Conservation (phyloP, 2,113 vertebrate genomes). For the Isichthys henryi region DNA sequence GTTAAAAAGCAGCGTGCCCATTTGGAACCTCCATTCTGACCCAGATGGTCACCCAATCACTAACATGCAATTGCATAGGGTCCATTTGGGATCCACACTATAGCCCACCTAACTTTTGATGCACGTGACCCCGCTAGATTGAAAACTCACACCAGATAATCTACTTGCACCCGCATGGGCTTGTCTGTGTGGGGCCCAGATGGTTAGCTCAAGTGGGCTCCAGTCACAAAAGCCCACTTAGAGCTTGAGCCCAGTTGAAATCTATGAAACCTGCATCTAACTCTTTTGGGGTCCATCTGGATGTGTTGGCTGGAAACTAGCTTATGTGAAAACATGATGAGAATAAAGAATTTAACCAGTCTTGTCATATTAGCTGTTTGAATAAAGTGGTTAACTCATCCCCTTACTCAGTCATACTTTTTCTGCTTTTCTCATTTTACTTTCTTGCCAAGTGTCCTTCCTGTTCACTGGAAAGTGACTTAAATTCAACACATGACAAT, state of each 20-base stretch:
- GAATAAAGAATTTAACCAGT: background rate
- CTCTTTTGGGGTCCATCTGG: slow-evolving; percentile 7
- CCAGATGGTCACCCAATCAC: background rate
- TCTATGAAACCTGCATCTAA: background rate
- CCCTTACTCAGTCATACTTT: background rate
- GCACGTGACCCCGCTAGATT: background rate
- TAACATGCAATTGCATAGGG: background rate
- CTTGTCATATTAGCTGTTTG: background rate
- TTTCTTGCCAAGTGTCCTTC: background rate
- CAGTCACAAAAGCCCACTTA: slow-evolving; percentile 1
- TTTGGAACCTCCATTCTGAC: background rate
- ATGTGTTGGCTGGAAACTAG: background rate
- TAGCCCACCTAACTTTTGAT: background rate
- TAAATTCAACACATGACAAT: background rate
- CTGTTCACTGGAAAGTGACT: background rate
- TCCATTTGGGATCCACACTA: background rate
- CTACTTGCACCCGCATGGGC: background rate
- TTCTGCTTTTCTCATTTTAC: background rate
- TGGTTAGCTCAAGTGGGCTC: slow-evolving; percentile 5
- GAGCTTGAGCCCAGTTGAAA: background rate
- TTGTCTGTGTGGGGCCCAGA: slow-evolving; percentile 4
- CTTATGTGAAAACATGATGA: background rate
- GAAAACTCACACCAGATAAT: slow-evolving; percentile 8
- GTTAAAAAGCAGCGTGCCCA: background rate
- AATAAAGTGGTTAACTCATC: background rate